A percentile compares a stretch with the other conserved stretches of the same genome.
Conservation (phyloP, 2,888 invertebrate species). For the Yponomeuta sedellus region DNA sequence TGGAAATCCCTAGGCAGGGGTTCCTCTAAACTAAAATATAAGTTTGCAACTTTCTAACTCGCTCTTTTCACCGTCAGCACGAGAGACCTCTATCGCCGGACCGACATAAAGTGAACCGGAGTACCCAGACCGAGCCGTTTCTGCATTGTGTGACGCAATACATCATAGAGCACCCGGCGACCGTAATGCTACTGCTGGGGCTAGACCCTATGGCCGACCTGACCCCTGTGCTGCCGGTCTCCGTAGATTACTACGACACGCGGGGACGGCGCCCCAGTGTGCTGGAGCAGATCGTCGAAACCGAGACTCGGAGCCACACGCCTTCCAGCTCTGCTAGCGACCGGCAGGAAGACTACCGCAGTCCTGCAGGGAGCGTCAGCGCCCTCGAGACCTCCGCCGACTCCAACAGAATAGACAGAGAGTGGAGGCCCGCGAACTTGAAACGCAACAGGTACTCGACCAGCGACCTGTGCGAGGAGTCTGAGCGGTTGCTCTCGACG, state of each 20-base stretch:
- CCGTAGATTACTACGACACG: slow-evolving; percentile 68
- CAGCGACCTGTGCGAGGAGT: slow-evolving; percentile 80
- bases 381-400: slow-evolving; percentile 50
- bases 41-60: not conserved
- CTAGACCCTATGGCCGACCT: slow-evolving; percentile 78
- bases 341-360: slow-evolving; percentile 43
- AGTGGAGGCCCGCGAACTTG: slow-evolving; percentile 43
- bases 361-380: slow-evolving; percentile 50
- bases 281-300: slow-evolving; percentile 65
- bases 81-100: slow-evolving; percentile 61
- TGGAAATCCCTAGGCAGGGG: too few species aligned
- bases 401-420: slow-evolving; percentile 53
- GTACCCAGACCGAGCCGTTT: slow-evolving; percentile 80
- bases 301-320: slow-evolving; percentile 62
- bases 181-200: slow-evolving; percentile 83
- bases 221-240: slow-evolving; percentile 53
- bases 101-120: slow-evolving; percentile 51
- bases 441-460: slow-evolving; percentile 80
- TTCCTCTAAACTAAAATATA: not conserved
- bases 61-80: slow-evolving; percentile 36
- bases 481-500: slow-evolving; percentile 73
- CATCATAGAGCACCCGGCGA: slow-evolving; percentile 83
- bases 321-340: slow-evolving; percentile 64
- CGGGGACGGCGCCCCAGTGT: slow-evolving; percentile 55
- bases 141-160: slow-evolving; percentile 78